These are phyloP conservation scores for Hestina assimilis DNA, from an alignment of 1,140 invertebrate species.

Conservation along the genomic window DNA sequence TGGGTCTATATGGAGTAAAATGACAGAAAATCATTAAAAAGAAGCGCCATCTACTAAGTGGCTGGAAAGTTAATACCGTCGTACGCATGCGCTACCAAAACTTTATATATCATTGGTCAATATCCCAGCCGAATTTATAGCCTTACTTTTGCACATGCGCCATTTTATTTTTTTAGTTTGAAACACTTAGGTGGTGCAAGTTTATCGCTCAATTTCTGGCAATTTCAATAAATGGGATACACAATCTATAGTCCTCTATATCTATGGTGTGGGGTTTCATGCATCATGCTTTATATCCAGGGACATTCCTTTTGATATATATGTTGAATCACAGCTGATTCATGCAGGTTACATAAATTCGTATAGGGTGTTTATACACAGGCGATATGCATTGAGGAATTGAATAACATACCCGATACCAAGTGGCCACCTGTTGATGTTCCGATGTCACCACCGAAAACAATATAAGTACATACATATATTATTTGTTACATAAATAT, in stretches of 20 bases:
- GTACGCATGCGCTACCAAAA: too few species aligned
- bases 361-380: constrained; percentile 41
- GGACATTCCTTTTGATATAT: constrained; percentile 21
- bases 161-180: too few species aligned
- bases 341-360: constrained; percentile 44
- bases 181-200: too few species aligned
- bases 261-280: constrained; percentile 35
- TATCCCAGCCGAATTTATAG: too few species aligned
- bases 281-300: constrained; percentile 45
- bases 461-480: constrained; percentile 71
- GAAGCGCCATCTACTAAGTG: too few species aligned
- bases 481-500: constrained; percentile 34
- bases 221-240: too few species aligned
- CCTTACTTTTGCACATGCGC: too few species aligned
- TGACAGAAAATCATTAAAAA: too few species aligned
- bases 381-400: constrained; percentile 47
- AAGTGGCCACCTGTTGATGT: constrained; percentile 85
- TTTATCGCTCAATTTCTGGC: too few species aligned
- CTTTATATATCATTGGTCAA: too few species aligned
- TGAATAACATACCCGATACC: constrained; percentile 88
- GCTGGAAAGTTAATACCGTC: too few species aligned
- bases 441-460: constrained; percentile 68
- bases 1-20: not conserved
- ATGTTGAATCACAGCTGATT: constrained; percentile 48
- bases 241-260: too few species aligned